Base-by-base conservation (phyloP, 2,797 vertebrate species). In the Enteromius treurensis region DNA sequence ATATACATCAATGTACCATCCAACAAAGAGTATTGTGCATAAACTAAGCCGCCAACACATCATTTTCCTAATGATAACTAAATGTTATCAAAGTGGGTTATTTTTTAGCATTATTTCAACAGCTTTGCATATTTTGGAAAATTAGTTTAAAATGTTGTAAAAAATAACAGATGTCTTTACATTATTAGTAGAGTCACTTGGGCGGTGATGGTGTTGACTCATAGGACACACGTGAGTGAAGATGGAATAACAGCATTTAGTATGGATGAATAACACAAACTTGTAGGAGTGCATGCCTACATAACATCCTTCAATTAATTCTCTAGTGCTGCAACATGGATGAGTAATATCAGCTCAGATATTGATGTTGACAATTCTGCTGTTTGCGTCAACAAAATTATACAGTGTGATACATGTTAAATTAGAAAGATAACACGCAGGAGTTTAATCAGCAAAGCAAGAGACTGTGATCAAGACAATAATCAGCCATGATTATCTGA, bases 201-300 rank as follows among this genome's bases (percentile, higher is more conserved):
- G 42, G 58, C 1, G 3, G 34, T 76, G 74, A 70, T 37, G 74
- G 49, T 68, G 73, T 69, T 83, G 74, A 83, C 40, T 83, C 65
- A 70, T 42, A 29, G 23, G 7, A 19, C 74, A 68, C 81, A 69
- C 69, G 76, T 60, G 73, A 67, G 51, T 34, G 81, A 70, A 65
- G 26, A 58, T 32, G 34, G 60, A 68, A 21, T 17, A 53, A 68
- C 26, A 70, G 74, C 64, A 70, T 77, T 70, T 60, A 77, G 19
- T 40, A 76, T 17, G 37, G 6, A 5, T 82, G 71, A 77, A 77
- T 77, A 77, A 77, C 81, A 69, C 32, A 13, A 69, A 69, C 49
- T 26, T 19, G 73, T 83, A 83, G 81, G 81, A 83, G 81, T 77
- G 34, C 34, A 77, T 60, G 74, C 47, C 80, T 60, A 77, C 81